Base-by-base conservation (phyloP, 2,888 invertebrate species). In the Ethmia dodecea region DNA sequence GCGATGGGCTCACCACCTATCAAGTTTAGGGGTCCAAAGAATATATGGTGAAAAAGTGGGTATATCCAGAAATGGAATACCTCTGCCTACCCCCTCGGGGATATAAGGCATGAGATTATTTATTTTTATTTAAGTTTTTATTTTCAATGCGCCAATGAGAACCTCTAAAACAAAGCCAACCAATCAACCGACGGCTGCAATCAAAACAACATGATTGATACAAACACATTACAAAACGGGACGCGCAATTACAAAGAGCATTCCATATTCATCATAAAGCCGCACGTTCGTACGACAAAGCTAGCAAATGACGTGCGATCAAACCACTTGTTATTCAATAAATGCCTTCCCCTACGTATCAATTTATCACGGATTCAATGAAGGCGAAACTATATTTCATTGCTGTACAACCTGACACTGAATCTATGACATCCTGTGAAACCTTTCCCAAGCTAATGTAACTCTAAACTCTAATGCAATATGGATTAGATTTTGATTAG, bases 341-440 rank as follows among this genome's bases (percentile, higher is more conserved):
- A 83, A 71, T 64, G 57, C 55, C 69, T 71, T 66, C 65, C 79
- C 72, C 66, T 62, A 63, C 59, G 60, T 73, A 80, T 81, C 81
- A 84, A 86, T 84, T 83, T 84, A 86, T 86, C 83, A 84, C 67
- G 54, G 63, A 71, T 79, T 80, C 84, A 80, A 83, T 86, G 83
- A 83, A 84, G 84, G 83, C 70, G 73, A 74, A 80, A 79, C 79
- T 80, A 81, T 84, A 81, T 79, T 80, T 83, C 81, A 81, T 74
- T 63, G 61, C 67, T 55, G 58, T 68, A 64, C 72, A 66, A 60
- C 70, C 68, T 78, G 76, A 77, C 75, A 71, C 64, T 62, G 66
- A 68, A 68, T 63, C 55, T 63, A 46, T 57, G 57, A 61, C 56
- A 43, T 42, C 38, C 46, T 56, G 55, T 55, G 8, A 8, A 5